Conservation (phyloP, 2,888 invertebrate species). For the Amblyjoppa fuscipennis region DNA sequence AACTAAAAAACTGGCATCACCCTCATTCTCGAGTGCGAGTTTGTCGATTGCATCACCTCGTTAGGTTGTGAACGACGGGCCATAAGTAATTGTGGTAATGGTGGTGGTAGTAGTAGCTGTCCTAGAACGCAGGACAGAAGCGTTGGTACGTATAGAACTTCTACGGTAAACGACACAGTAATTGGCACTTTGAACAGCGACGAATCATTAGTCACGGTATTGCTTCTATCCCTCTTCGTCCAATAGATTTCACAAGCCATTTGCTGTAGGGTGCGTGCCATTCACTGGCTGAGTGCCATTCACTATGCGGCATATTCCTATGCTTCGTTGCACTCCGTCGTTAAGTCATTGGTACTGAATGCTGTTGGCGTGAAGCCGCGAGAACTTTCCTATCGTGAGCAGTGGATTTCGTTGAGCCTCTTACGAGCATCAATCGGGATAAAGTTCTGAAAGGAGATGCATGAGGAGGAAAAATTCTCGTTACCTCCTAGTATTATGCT, state of each 20-base stretch:
- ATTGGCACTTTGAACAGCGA: slow-evolving; percentile 2
- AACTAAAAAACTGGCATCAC: slow-evolving; percentile 18
- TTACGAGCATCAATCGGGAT: slow-evolving; percentile 18
- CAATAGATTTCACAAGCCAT: neutral
- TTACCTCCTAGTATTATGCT: slow-evolving; percentile 36
- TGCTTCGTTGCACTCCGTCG: neutral
- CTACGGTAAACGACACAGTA: neutral
- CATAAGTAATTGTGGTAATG: neutral
- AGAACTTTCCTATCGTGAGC: neutral
- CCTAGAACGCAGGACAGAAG: slow-evolving; percentile 5
- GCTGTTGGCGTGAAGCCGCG: neutral
- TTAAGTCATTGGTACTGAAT: slow-evolving; percentile 3
- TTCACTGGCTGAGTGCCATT: slow-evolving; percentile 9
- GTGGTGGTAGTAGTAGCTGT: neutral
- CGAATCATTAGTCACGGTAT: slow-evolving; percentile 16
- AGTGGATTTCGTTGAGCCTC: slow-evolving; percentile 40
- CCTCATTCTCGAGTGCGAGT: slow-evolving; percentile 16
- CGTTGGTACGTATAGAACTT: neutral
- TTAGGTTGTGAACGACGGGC: slow-evolving; percentile 10
- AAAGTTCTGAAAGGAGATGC: slow-evolving; percentile 20
- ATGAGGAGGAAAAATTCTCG: slow-evolving; percentile 40
- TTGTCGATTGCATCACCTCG: slow-evolving; percentile 6
- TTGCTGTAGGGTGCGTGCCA: neutral
- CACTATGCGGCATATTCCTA: neutral
- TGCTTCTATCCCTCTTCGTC: slow-evolving; percentile 1